phyloP scores from a whole-genome alignment of 2,888 invertebrate species.

The Xestia c-nigrum region DNA sequence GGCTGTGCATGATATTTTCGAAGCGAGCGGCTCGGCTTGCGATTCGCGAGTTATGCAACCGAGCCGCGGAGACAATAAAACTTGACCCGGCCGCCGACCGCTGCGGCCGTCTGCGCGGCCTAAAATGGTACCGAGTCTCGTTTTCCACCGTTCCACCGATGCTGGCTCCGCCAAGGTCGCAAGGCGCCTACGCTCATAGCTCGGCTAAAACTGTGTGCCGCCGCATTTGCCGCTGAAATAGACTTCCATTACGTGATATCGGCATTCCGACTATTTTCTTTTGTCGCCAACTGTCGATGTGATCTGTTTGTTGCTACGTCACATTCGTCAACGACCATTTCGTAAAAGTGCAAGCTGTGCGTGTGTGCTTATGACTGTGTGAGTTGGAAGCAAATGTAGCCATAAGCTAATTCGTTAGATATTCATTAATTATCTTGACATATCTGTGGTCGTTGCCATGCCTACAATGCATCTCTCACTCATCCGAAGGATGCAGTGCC shows the following conservation, averaged over 20 bases:
- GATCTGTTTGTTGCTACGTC: slow-evolving; percentile 77
- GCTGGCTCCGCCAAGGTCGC: slow-evolving; percentile 86
- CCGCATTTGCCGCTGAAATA: slow-evolving; percentile 85
- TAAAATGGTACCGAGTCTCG: slow-evolving; percentile 89
- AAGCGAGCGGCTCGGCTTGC: slow-evolving; percentile 78
- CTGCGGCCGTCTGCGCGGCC: slow-evolving; percentile 84
- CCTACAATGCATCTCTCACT: slow-evolving; percentile 72
- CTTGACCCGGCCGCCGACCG: slow-evolving; percentile 85
- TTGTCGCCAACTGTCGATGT: slow-evolving; percentile 82
- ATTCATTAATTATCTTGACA: slow-evolving; percentile 73
- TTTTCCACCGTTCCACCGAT: slow-evolving; percentile 85
- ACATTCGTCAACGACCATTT: slow-evolving; percentile 73
- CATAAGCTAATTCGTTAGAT: slow-evolving; percentile 62
- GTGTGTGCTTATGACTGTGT: slow-evolving; percentile 63
- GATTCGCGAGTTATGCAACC: slow-evolving; percentile 85
- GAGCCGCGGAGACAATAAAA: slow-evolving; percentile 88
- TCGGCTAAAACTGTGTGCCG: slow-evolving; percentile 85
- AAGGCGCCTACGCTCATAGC: slow-evolving; percentile 88
- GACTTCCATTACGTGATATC: slow-evolving; percentile 85
- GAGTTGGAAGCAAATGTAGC: slow-evolving; percentile 53
- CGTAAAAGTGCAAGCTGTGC: slow-evolving; percentile 76
- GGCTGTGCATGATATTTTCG: slow-evolving; percentile 82
- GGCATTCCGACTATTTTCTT: slow-evolving; percentile 86
- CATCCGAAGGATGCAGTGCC: slow-evolving; percentile 73
- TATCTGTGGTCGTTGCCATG: slow-evolving; percentile 72